A percentile compares a stretch with the other conserved stretches of the same genome.
These are phyloP conservation scores for Calypte anna DNA, from an alignment of 2,113 vertebrate genomes.

Conservation along the genomic window DNA sequence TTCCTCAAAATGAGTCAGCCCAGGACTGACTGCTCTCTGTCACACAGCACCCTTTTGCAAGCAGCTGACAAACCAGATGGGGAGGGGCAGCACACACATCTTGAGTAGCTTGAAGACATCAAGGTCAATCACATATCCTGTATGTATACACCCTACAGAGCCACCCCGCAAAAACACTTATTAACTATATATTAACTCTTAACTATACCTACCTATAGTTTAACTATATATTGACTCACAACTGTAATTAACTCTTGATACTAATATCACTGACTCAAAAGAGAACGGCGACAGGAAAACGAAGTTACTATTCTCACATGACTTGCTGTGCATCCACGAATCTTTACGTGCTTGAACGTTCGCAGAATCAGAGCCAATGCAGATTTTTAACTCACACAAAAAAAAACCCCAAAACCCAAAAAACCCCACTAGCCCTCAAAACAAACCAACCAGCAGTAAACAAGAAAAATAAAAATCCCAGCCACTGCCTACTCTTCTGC, in stretches of 20 bases:
- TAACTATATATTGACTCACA: too few species aligned
- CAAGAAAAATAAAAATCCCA: neutral
- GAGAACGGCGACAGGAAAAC: neutral
- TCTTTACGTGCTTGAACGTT: neutral
- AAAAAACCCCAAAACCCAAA: too few species aligned
- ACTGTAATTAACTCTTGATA: neutral
- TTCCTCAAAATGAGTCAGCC: neutral
- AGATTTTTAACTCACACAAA: neutral
- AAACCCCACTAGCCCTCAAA: neutral
- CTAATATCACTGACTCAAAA: accelerated
- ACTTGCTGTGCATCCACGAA: neutral
- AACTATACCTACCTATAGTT: too few species aligned
- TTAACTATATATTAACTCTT: too few species aligned
- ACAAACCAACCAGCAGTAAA: neutral
- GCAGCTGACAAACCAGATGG: neutral
- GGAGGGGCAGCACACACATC: neutral
- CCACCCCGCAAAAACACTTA: neutral
- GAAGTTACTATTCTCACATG: neutral
- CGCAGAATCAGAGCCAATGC: neutral
- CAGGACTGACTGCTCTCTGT: neutral
- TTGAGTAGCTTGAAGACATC: neutral
- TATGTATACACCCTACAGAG: neutral
- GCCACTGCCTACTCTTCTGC: accelerated
- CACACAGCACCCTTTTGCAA: neutral
- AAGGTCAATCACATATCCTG: neutral